Conservation (phyloP, 2,113 vertebrate species). For the Equus quagga region DNA sequence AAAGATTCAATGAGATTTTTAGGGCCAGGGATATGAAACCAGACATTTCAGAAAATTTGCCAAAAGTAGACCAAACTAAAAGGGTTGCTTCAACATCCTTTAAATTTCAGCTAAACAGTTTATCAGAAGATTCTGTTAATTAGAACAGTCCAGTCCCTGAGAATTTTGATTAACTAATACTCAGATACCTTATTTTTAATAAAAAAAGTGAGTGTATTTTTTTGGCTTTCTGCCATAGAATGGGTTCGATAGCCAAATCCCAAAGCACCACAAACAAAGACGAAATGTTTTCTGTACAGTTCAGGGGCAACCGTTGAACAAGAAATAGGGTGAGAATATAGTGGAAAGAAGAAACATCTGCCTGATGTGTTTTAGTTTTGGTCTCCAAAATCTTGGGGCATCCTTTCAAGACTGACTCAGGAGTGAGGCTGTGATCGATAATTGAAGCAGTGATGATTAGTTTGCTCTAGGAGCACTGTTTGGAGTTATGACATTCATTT, state of each 20-base stretch:
- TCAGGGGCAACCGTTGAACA: background rate
- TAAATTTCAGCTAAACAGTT: constrained; percentile 45
- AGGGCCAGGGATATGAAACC: background rate
- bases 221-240: constrained; percentile 57
- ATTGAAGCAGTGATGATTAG: background rate
- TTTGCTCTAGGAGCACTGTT: background rate
- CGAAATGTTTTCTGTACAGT: background rate
- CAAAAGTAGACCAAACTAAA: constrained; percentile 45
- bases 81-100: constrained; percentile 45
- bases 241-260: background rate
- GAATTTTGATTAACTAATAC: constrained; percentile 60
- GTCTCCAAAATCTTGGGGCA: background rate
- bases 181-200: constrained; percentile 55
- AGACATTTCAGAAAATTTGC: constrained; percentile 53
- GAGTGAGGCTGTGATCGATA: background rate
- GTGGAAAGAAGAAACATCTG: background rate
- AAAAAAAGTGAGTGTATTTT: constrained; percentile 50
- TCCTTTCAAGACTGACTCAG: constrained; percentile 29
- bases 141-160: constrained; percentile 31
- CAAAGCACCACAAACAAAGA: constrained; percentile 37
- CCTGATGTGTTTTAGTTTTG: background rate
- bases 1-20: constrained; percentile 43
- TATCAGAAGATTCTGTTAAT: constrained; percentile 60
- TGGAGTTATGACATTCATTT: background rate
- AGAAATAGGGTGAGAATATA: constrained; percentile 15